Base-by-base conservation (phyloP, 2,113 vertebrate genomes). In the Eleginops maclovinus region DNA sequence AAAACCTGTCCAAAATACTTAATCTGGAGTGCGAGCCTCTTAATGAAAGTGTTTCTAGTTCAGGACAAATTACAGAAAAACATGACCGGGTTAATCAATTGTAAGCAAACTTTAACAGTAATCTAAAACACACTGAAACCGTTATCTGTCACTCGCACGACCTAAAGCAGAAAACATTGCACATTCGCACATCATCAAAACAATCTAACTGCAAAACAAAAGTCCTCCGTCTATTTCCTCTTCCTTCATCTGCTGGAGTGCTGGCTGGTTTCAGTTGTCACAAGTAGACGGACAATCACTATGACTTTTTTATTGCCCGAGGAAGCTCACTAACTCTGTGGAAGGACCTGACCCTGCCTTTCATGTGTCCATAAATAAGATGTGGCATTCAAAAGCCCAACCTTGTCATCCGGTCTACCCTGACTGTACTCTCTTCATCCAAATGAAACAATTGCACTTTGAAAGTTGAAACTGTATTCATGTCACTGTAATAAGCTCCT, bases 281-380 rank as follows among this genome's bases (percentile, higher is more conserved):
- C 55, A n/a, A 79, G 72, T 16, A 64, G 70, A 84, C 75, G 71
- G 87, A 87, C 80, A 72, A 89, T 82, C 83, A 70, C 81, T 72
- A 41, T 83, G 82, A 85, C 85, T 90, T 83, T 84, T 87, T 90
- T 87, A 88, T 65, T 74, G 83, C 85, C 86, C 13, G 40, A 91
- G 83, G 83, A 91, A 89, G 87, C 75, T 86, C 82, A 78, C 82
- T 75, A 73, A 84, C 79, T 88, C 82, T 77, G 79, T 70, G 76
- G 81, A 88, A 86, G 79, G 87, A 85, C 84, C 85, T 91, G 91
- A 92, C 90, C 91, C 86, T 87, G 89, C 89, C 91, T 88, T 93
- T 88, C 77, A 86, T 73, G 79, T 61, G 82, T 73, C 83, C 85
- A 89, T 93, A 92, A 94, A 93, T 92, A 93, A 90, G 86, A 89